These are phyloP conservation scores for Eubucco bourcierii DNA, from an alignment of 2,113 vertebrate genomes.

Conservation along the genomic window DNA sequence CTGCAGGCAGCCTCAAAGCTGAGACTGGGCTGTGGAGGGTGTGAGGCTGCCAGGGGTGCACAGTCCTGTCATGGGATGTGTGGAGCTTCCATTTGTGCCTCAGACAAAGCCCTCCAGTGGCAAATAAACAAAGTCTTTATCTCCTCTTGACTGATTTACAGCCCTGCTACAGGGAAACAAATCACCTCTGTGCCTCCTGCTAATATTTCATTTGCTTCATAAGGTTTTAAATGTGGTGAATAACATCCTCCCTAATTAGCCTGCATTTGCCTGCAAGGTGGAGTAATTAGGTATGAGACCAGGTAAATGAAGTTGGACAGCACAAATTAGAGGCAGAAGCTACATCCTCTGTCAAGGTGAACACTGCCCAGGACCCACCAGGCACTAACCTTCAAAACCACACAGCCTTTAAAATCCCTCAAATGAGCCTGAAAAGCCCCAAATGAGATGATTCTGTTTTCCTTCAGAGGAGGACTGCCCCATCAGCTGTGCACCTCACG, in stretches of 20 bases:
- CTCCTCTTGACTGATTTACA: conserved; percentile 70
- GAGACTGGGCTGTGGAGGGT: too few relatives aligned
- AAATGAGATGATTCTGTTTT: too few relatives aligned
- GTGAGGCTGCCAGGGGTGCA: background rate
- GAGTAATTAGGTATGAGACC: conserved; percentile 69
- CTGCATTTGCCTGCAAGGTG: conserved; percentile 63
- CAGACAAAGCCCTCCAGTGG: conserved; percentile 58
- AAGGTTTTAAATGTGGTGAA: conserved; percentile 73
- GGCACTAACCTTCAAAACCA: background rate
- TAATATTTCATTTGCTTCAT: conserved; percentile 79
- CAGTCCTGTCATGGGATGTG: background rate
- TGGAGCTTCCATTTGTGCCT: background rate
- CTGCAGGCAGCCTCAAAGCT: too few relatives aligned
- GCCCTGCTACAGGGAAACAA: conserved; percentile 64
- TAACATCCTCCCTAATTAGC: conserved; percentile 75
- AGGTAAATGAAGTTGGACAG: conserved; percentile 74
- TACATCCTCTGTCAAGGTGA: background rate
- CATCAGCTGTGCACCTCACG: too few relatives aligned
- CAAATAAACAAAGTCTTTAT: conserved; percentile 71
- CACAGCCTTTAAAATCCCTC: too few relatives aligned
- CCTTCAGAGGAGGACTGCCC: too few relatives aligned
- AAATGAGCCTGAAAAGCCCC: too few relatives aligned
- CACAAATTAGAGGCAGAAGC: conserved; percentile 69
- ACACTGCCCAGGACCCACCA: too few relatives aligned
- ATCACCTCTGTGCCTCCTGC: conserved; percentile 73